These are phyloP conservation scores for Conus betulinus DNA, from an alignment of 1,140 invertebrate genomes.

Conservation along the genomic window DNA sequence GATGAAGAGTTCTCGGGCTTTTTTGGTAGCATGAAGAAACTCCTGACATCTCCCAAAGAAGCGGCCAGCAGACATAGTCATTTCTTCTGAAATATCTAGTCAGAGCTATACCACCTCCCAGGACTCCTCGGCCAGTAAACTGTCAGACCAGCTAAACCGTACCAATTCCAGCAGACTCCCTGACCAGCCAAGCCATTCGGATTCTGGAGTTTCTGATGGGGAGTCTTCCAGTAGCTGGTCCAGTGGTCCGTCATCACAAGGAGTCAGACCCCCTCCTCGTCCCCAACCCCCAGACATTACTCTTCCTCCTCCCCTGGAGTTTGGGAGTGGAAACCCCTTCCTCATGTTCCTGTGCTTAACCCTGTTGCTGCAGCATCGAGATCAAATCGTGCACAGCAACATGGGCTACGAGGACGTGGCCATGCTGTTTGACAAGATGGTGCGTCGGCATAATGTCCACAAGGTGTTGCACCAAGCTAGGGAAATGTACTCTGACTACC, in stretches of 20 bases:
- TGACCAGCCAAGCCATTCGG: neutral
- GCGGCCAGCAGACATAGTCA: constrained; percentile 35
- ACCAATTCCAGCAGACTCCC: constrained; percentile 5
- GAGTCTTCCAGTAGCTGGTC: constrained; percentile 20
- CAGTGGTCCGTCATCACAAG: neutral
- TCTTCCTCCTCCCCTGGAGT: constrained; percentile 89
- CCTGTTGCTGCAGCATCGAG: constrained; percentile 92
- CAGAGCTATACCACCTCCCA: constrained; percentile 18
- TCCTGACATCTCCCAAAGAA: constrained; percentile 61
- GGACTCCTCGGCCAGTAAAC: neutral
- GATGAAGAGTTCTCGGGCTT: constrained; percentile 48
- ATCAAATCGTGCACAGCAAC: constrained; percentile 89
- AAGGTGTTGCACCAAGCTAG: constrained; percentile 93
- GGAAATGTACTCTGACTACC: constrained; percentile 72
- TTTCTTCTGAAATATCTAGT: constrained; percentile 34
- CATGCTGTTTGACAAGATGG: constrained; percentile 98
- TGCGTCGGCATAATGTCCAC: constrained; percentile 94
- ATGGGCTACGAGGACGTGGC: constrained; percentile 98
- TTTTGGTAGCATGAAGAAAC: constrained; percentile 64
- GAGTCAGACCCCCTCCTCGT: neutral
- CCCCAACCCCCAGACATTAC: neutral
- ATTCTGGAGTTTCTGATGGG: constrained; percentile 25
- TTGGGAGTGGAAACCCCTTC: constrained; percentile 96
- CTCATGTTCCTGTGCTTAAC: constrained; percentile 97
- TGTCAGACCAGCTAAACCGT: neutral